Evolutionary conservation across 2,797 vertebrate genomes (phyloP), one percentile per base, ranked within the genome.

Genomic region (Eulemur rubriventer): DNA sequence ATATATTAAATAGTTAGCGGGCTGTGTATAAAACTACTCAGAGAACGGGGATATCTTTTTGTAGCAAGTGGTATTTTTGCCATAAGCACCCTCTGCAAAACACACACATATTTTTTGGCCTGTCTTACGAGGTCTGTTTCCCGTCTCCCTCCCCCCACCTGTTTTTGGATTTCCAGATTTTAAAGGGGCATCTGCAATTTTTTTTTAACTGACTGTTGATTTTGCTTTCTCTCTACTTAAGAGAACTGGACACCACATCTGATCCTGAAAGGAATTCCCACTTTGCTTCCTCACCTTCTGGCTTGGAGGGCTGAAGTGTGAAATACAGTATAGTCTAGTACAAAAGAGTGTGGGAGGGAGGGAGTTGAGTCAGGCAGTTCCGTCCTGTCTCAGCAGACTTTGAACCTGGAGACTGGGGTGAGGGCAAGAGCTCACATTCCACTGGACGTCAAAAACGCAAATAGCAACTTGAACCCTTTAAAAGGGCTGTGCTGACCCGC

Each of bases 221-320:
- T 94, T 94, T 93, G 70, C 28, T 86, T 86, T 83, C 67, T 78
- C 48, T 65, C 26, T 55, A 78, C 69, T 90, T 41, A 86, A 50
- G 30, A 78, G 76, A 91, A 46, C 14, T 50, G 10, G 43, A 85
- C 48, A 61, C 8, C 48, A 38, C 43, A 14, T 80, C 78, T 63
- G 92, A 90, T 55, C 94, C 72, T n/a, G 75, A 38, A 55, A 76
- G 78, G 82, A 65, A 89, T 78, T 80, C 48, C 52, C 41, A 6
- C 52, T 93, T 80, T 12, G 6, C 70, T 94, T 85, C 89, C 72
- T 84, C 67, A 55, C 52, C 38, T 65, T 43, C 75, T 43, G 88
- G 80, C 43, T 70, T 10, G 3, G 46, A 75, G 16, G 88, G 69
- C 80, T 14, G 5, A 22, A 18, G 80, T 1, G 14, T 2, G 33